Percentiles rank a stretch among this genome's conserved stretches.
Conservation (phyloP, 92 coral and sea anemone genomes). For the Bergia puertoricense region DNA sequence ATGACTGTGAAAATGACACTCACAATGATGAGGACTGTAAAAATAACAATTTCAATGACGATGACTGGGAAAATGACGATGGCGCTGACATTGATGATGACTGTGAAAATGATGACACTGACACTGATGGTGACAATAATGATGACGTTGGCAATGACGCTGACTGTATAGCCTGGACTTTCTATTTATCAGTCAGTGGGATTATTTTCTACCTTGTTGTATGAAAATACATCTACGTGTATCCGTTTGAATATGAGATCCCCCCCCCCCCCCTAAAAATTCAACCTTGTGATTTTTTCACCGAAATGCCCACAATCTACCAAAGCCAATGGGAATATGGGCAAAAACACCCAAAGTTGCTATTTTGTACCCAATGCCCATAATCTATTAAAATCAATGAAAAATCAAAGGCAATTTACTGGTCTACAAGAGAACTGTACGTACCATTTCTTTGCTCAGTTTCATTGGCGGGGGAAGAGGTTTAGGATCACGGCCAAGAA, state of each 20-base stretch:
- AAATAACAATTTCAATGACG: background rate
- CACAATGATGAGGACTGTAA: background rate
- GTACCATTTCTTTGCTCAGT: constrained; percentile 68
- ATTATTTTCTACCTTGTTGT: no score
- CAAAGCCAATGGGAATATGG: no score
- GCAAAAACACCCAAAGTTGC: no score
- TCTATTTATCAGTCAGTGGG: no score
- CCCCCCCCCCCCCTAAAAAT: no score
- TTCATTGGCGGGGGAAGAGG: constrained; percentile 99
- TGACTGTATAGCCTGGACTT: background rate
- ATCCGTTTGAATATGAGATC: no score
- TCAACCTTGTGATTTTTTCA: no score
- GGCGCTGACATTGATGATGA: background rate
- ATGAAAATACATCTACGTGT: no score
- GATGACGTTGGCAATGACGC: background rate
- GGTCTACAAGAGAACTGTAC: background rate
- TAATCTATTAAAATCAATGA: no score
- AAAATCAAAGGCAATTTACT: background rate
- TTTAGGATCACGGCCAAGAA: constrained; percentile 98
- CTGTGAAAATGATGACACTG: background rate
- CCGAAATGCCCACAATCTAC: no score
- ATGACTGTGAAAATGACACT: background rate
- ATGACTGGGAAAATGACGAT: background rate
- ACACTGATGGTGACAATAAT: background rate
- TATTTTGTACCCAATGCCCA: no score